phyloP scores from a whole-genome alignment of 2,888 invertebrate genomes.

The Luperina nickerlii region DNA sequence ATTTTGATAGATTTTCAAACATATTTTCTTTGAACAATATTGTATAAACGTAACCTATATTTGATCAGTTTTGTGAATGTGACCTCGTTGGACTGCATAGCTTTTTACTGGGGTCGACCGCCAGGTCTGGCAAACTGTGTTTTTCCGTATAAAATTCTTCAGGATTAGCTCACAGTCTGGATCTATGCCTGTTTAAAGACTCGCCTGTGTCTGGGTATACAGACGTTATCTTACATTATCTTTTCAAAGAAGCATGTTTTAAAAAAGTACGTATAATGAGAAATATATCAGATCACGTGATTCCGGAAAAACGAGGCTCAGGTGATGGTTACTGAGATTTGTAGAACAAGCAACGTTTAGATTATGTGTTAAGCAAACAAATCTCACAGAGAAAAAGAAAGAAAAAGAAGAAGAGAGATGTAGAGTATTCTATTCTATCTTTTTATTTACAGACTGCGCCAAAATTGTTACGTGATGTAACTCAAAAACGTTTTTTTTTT shows the following conservation, averaged over 20 bases:
- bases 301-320: neutral
- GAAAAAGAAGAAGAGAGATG: no score
- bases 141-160: no score
- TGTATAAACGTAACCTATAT: neutral
- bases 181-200: neutral
- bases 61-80: neutral
- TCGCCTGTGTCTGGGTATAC: neutral
- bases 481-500: no score
- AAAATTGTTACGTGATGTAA: no score
- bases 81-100: neutral
- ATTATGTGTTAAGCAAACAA: neutral
- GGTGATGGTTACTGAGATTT: neutral
- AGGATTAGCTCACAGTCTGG: neutral
- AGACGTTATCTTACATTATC: neutral
- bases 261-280: neutral
- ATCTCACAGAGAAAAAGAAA: no score
- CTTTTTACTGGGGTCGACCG: neutral
- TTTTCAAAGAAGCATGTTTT: neutral
- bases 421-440: no score
- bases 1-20: constrained; percentile 51
- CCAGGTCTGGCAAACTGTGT: neutral
- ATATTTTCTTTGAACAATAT: constrained; percentile 16
- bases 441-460: no score
- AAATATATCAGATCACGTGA: neutral
- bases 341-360: neutral